A percentile compares a stretch with the other conserved stretches of the same genome.
Evolutionary conservation across 2,888 invertebrate species (phyloP).

Genomic region (Acanthosepion lycidas): DNA sequence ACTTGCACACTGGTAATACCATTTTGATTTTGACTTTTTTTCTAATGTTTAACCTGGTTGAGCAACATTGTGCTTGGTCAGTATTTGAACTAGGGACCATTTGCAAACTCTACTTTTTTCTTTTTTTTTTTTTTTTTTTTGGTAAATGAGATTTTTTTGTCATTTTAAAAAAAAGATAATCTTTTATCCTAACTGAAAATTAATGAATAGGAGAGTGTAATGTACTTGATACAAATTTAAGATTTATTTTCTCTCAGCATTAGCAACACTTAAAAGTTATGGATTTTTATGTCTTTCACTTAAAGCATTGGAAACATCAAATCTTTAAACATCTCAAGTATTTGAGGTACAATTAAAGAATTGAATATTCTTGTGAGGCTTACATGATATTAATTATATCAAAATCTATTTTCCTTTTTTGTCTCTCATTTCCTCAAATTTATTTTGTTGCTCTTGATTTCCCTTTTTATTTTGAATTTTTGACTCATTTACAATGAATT

Average conservation of each 20-base stretch:
- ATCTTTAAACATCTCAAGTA: too few species aligned
- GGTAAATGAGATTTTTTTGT: too few species aligned
- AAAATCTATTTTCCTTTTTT: neutral
- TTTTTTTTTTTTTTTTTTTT: too few species aligned
- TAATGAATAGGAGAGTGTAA: too few species aligned
- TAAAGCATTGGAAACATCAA: neutral
- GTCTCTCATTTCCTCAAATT: neutral
- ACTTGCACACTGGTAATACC: neutral
- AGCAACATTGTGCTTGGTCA: neutral
- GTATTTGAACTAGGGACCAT: neutral
- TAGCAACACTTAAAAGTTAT: too few species aligned
- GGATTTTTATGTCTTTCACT: neutral
- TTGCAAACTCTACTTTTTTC: neutral
- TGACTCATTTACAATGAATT: neutral
- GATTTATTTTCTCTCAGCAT: too few species aligned
- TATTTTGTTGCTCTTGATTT: neutral
- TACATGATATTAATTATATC: neutral
- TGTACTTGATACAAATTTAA: too few species aligned
- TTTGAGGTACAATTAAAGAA: neutral
- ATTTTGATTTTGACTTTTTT: neutral
- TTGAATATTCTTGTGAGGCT: neutral
- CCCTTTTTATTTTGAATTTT: neutral
- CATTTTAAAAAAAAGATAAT: too few species aligned
- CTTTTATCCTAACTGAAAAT: too few species aligned
- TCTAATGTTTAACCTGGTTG: neutral